Base-by-base conservation (phyloP, 2,888 invertebrate genomes). In the Eudemis profundana region DNA sequence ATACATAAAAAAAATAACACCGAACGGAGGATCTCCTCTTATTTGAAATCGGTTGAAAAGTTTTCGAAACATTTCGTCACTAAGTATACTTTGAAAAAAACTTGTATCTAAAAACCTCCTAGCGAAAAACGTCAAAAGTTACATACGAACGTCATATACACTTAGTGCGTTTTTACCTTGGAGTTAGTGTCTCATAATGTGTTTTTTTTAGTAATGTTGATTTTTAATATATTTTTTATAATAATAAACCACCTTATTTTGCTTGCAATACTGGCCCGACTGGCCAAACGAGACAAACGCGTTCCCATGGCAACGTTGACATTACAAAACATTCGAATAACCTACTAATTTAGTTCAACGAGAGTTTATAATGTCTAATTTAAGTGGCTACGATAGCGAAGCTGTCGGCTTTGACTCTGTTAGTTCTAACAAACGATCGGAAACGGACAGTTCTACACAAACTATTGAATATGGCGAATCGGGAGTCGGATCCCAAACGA, bases 301-400 rank as follows among this genome's bases (percentile, higher is more conserved):
- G 61, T 61, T 21, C 12, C 40, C 61, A 61, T 51, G 15, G 33
- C 42, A 61, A 61, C 51, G 61, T 21, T 56, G 49, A 56, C 56
- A 49, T 46, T 38, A 21, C 12, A 61, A 21, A 29, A 44, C 17
- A 50, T n/a, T 38, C 51, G 19, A 14, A 21, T 27, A n/a, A 19
- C 4, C 8, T 7, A 1, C 12, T 1, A 12, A 40, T 42, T 51
- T 12, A 14, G 15, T 3, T 23, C 44, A 21, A 12, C 4, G 12
- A 8, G 3, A 54, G 3, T 10, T 40, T 33, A 77, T 67, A 71
- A 89, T 90, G 90, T 85, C 87, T 1, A 73, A 74, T 15, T 67
- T 92, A 27, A 89, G 89, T 60, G 90, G 90, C 0, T 92, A 79
- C 47, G 91, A 91, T 47, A 84, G 88, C 51, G 91, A 90, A 67